These are phyloP conservation scores for Pandion haliaetus DNA, from an alignment of 2,113 vertebrate species.

Conservation along the genomic window DNA sequence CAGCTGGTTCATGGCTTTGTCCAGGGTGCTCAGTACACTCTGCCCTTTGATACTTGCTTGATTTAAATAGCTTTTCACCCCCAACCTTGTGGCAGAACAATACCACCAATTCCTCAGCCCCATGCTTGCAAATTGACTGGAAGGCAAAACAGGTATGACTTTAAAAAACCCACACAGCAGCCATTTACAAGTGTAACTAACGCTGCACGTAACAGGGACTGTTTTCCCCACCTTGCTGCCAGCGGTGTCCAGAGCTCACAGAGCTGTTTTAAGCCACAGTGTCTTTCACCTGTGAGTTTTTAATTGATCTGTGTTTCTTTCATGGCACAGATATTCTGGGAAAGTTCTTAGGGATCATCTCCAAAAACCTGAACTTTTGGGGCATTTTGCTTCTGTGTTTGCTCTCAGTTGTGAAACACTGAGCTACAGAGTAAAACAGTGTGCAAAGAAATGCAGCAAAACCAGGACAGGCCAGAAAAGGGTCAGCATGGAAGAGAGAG, in stretches of 20 bases:
- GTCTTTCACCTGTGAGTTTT: background rate
- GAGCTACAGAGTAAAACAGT: background rate
- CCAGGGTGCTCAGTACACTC: background rate
- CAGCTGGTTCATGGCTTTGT: background rate
- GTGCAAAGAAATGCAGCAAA: background rate
- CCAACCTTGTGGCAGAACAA: background rate
- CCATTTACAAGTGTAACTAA: background rate
- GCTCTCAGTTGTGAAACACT: background rate
- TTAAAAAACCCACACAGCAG: background rate
- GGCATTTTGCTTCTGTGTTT: background rate
- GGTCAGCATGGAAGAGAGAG: background rate
- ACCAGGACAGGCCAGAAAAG: background rate
- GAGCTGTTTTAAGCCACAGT: background rate
- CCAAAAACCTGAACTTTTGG: background rate
- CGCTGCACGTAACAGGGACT: fast-evolving
- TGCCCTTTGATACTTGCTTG: background rate
- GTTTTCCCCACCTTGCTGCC: background rate
- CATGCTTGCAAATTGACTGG: background rate
- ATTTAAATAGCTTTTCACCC: background rate
- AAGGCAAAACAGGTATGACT: background rate
- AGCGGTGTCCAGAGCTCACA: background rate
- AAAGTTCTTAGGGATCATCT: background rate
- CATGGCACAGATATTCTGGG: background rate
- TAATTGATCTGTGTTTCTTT: background rate
- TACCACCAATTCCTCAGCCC: background rate